Percentiles rank a stretch among this genome's conserved stretches.
Evolutionary conservation across 2,797 vertebrate genomes (phyloP).

Genomic region (Rhinella marina): DNA sequence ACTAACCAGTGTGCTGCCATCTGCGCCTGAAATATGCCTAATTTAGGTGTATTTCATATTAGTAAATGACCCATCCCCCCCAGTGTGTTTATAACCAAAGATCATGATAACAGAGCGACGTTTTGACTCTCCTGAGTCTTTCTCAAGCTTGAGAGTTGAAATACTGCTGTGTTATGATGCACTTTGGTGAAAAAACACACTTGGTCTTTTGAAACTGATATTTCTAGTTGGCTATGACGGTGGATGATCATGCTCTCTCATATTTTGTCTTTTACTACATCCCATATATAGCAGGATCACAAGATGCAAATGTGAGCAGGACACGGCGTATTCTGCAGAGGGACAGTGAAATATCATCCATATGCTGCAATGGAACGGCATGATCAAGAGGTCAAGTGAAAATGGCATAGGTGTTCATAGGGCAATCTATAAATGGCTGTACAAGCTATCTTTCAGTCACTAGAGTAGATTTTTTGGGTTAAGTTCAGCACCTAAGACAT

Average conservation of each 20-base stretch:
- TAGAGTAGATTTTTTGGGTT: neutral
- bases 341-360: slow-evolving; percentile 14
- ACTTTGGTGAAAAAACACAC: no score
- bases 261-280: neutral
- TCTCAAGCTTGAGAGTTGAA: no score
- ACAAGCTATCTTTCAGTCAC: neutral
- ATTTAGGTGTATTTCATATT: no score
- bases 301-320: neutral
- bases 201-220: no score
- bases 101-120: no score
- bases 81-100: no score
- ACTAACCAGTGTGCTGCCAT: no score
- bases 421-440: neutral
- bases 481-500: neutral
- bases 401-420: neutral
- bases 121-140: no score
- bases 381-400: slow-evolving; percentile 19
- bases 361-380: neutral
- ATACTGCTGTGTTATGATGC: no score
- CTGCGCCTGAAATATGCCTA: no score
- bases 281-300: neutral
- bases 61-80: no score
- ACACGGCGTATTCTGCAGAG: neutral
- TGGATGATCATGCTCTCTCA: neutral
- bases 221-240: no score